These are phyloP conservation scores for Gortyna flavago DNA, from an alignment of 2,888 invertebrate genomes.

Conservation along the genomic window DNA sequence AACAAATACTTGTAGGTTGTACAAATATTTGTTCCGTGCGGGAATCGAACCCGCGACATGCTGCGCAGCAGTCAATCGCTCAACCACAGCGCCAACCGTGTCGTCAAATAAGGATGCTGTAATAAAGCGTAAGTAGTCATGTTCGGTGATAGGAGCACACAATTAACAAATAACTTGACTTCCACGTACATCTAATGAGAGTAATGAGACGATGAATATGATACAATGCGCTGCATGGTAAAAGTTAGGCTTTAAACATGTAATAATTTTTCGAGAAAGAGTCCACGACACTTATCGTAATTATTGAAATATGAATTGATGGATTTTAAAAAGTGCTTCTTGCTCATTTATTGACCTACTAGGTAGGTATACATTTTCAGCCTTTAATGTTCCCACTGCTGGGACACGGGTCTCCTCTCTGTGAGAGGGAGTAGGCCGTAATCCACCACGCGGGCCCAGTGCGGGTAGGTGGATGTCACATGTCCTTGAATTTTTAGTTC, in stretches of 20 bases:
- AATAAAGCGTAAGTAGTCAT: constrained; percentile 5
- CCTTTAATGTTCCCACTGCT: background rate
- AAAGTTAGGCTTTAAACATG: constrained; percentile 2
- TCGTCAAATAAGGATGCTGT: too few species aligned
- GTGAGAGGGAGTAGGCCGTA: background rate
- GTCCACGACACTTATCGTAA: background rate
- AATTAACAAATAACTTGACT: background rate
- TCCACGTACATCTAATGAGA: constrained; percentile 45
- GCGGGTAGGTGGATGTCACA: background rate
- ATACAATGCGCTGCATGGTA: constrained; percentile 64
- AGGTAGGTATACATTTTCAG: background rate
- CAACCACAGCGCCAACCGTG: too few species aligned
- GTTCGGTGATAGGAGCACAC: constrained; percentile 8
- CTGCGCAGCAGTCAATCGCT: too few species aligned
- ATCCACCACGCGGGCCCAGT: background rate
- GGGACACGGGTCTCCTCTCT: too few species aligned
- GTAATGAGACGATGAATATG: constrained; percentile 43
- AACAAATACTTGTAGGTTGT: too few species aligned
- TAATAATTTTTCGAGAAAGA: background rate
- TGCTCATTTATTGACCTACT: background rate
- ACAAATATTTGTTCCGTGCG: too few species aligned
- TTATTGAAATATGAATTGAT: background rate
- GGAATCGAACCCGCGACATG: too few species aligned
- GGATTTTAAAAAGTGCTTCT: background rate
- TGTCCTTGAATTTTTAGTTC: background rate